Conservation (phyloP, 2,797 vertebrate species). For the Anomalospiza imberbis region DNA sequence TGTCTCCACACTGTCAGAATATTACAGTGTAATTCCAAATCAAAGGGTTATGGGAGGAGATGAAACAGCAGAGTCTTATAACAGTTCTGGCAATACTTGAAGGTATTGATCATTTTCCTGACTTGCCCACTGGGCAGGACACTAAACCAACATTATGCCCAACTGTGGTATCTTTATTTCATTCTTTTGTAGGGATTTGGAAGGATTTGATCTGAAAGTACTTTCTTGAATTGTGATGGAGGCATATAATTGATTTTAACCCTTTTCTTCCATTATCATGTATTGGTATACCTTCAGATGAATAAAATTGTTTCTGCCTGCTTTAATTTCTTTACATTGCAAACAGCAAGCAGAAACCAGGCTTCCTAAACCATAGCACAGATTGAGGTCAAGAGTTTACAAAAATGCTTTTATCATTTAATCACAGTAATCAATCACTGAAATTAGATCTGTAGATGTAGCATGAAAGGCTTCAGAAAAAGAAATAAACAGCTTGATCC, state of each 20-base stretch:
- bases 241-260: not conserved
- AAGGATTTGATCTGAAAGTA: not conserved
- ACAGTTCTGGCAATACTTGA: not conserved
- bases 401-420: conserved; percentile 60
- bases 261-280: not conserved
- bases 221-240: not conserved
- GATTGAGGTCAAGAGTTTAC: conserved; percentile 45
- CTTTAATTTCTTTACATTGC: conserved; percentile 38
- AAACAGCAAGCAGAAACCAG: not conserved
- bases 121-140: not conserved
- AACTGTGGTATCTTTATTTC: not conserved
- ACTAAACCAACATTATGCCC: not conserved
- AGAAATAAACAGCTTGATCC: conserved; percentile 54
- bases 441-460: conserved; percentile 58
- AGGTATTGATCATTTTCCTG: not conserved
- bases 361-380: not conserved
- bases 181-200: not conserved
- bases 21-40: not conserved
- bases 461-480: conserved; percentile 56
- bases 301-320: conserved; percentile 1
- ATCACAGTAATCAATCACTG: conserved; percentile 65
- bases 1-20: not conserved
- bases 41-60: not conserved
- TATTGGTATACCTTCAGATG: not conserved
- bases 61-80: not conserved